Conservation (phyloP, 2,113 vertebrate species). For the Cebus imitator region DNA sequence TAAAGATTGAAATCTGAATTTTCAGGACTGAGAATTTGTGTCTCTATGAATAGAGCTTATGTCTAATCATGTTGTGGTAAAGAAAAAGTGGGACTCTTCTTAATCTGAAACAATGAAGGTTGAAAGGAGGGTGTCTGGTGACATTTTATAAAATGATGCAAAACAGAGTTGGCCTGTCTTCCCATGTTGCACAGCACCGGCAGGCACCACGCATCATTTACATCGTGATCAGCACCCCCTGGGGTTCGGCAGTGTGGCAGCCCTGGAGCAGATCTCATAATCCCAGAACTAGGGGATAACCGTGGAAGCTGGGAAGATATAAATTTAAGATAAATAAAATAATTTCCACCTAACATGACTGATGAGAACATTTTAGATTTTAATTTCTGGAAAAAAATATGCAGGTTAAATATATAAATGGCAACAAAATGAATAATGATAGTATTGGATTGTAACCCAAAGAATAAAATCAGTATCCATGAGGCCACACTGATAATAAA, state of each 20-base stretch:
- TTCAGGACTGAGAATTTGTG: background rate
- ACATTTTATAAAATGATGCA: background rate
- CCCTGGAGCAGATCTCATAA: background rate
- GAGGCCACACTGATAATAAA: background rate
- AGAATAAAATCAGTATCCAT: background rate
- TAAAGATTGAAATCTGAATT: background rate
- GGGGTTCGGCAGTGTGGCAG: background rate
- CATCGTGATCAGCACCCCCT: too few relatives aligned
- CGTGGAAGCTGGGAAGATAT: background rate
- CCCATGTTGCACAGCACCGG: background rate
- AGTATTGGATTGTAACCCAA: background rate
- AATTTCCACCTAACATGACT: background rate
- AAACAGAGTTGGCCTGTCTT: background rate
- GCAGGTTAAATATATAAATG: background rate
- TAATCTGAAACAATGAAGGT: background rate
- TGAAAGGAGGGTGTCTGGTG: background rate
- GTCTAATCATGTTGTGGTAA: background rate
- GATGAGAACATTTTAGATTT: conserved; percentile 10
- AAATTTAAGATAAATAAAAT: conserved; percentile 20
- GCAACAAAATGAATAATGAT: background rate
- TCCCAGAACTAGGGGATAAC: background rate
- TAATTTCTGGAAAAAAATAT: background rate
- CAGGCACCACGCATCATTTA: rapidly evolving
- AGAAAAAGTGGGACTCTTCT: background rate
- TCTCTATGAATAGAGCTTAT: background rate